Evolutionary conservation across 2,113 vertebrate genomes (phyloP).

Genomic region (Brienomyrus brachyistius): DNA sequence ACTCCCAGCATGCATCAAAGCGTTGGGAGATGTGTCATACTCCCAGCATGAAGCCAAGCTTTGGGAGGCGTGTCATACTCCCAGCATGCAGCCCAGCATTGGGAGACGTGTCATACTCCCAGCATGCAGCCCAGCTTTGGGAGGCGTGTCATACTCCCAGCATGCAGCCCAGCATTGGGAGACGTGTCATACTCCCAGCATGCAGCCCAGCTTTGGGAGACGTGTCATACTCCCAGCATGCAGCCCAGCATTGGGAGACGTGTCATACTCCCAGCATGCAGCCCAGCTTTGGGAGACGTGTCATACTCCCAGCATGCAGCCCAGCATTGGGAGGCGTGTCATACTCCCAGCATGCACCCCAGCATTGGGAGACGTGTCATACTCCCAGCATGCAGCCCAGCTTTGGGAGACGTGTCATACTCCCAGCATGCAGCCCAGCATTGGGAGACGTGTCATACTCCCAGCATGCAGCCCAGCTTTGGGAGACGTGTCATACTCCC

Average conservation of each 20-base stretch:
- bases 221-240: too few species aligned
- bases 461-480: neutral
- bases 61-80: neutral
- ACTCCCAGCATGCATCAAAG: too few species aligned
- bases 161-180: neutral
- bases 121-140: neutral
- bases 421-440: neutral
- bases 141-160: neutral
- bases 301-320: neutral
- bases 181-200: neutral
- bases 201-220: neutral
- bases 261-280: neutral
- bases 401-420: neutral
- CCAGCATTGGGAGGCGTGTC: neutral
- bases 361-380: too few species aligned
- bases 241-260: neutral
- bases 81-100: neutral
- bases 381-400: neutral
- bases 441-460: neutral
- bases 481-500: neutral
- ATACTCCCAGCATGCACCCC: neutral
- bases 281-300: neutral
- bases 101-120: neutral
- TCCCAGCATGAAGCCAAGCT: neutral
- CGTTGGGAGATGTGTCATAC: neutral